These are phyloP conservation scores for Pissodes strobi DNA, from an alignment of 1,140 invertebrate genomes.

Conservation along the genomic window DNA sequence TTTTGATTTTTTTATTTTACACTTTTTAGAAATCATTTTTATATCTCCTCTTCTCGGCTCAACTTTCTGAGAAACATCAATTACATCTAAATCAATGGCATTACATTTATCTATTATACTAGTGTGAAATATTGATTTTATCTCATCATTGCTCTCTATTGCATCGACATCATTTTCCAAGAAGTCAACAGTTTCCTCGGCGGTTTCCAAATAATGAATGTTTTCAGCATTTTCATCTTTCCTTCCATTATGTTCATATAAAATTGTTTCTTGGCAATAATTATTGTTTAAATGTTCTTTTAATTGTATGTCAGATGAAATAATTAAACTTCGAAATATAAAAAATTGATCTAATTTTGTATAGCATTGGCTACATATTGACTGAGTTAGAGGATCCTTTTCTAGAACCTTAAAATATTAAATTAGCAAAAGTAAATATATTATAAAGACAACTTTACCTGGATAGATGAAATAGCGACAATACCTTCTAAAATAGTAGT, in stretches of 20 bases:
- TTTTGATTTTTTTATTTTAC: too few relatives aligned
- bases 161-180: too few relatives aligned
- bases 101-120: neutral
- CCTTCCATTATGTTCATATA: too few relatives aligned
- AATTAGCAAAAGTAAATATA: neutral
- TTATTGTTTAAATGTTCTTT: neutral
- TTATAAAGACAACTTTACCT: neutral
- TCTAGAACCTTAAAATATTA: constrained; percentile 9
- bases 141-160: too few relatives aligned
- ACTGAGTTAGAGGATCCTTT: constrained; percentile 1
- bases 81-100: too few relatives aligned
- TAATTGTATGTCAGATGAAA: constrained; percentile 7
- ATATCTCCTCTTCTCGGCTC: neutral
- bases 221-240: too few relatives aligned
- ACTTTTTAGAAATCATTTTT: too few relatives aligned
- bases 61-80: too few relatives aligned
- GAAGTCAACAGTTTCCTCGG: too few relatives aligned
- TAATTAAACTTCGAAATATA: constrained; percentile 8
- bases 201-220: too few relatives aligned
- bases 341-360: neutral
- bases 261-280: too few relatives aligned
- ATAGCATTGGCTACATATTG: constrained; percentile 4
- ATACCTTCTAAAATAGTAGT: constrained; percentile 2
- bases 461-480: neutral
- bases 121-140: too few relatives aligned